phyloP scores from a whole-genome alignment of 2,113 vertebrate genomes.

The Antennarius striatus region DNA sequence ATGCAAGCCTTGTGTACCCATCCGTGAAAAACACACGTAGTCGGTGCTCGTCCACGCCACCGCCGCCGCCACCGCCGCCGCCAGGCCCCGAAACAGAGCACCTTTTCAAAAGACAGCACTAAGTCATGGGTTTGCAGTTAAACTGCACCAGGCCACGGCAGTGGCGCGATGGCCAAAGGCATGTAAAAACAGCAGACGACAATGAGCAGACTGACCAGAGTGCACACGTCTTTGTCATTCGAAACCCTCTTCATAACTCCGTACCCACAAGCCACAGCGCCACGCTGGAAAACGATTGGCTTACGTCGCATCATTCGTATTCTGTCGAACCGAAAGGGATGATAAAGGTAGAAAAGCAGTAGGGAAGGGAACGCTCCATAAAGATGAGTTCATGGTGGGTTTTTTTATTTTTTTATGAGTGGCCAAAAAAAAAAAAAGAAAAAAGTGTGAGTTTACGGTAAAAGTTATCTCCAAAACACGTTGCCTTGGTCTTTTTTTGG shows the following conservation, averaged over 20 bases:
- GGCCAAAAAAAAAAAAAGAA: slow-evolving; percentile 23
- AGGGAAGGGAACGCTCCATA: neutral
- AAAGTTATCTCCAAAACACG: slow-evolving; percentile 29
- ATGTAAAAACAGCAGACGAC: slow-evolving; percentile 70
- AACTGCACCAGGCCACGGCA: slow-evolving; percentile 45
- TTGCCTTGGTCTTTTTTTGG: slow-evolving; percentile 27
- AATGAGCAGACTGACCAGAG: slow-evolving; percentile 68
- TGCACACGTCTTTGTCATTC: slow-evolving; percentile 67
- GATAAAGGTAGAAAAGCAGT: slow-evolving; percentile 22
- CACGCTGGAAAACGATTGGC: slow-evolving; percentile 56
- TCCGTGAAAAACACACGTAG: slow-evolving; percentile 59
- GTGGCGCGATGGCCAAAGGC: slow-evolving; percentile 58
- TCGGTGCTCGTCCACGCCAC: slow-evolving; percentile 26
- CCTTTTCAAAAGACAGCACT: slow-evolving; percentile 66
- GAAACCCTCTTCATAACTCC: slow-evolving; percentile 56
- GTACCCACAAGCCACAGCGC: slow-evolving; percentile 69
- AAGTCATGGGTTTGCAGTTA: slow-evolving; percentile 64
- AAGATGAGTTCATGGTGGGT: too few relatives aligned
- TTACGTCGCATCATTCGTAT: slow-evolving; percentile 48
- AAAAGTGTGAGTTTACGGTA: neutral
- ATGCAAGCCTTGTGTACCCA: slow-evolving; percentile 48
- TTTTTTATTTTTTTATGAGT: too few relatives aligned
- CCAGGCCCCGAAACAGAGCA: slow-evolving; percentile 62
- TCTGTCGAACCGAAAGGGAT: slow-evolving; percentile 42
- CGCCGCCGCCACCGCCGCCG: neutral